Evolutionary conservation across 2,113 vertebrate species (phyloP), one percentile per base, ranked within the genome.

Genomic region (Anolis carolinensis): DNA sequence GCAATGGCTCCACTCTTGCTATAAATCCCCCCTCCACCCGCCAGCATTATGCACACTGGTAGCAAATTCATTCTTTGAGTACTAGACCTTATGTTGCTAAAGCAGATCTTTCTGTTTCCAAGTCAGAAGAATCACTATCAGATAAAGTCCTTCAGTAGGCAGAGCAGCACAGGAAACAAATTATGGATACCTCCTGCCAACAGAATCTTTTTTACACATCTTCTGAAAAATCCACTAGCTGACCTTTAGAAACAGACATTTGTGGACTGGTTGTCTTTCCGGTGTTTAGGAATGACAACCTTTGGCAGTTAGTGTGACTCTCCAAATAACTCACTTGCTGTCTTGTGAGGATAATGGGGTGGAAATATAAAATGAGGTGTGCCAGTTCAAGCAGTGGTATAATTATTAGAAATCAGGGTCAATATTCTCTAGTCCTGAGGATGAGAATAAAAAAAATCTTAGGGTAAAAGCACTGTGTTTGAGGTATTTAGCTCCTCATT

Each of bases 1-100:
- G 86, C 91, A 80, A 80, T 13, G 1, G n/a, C 71, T 90, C 21
- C 65, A 84, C 0, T 80, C 77, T 73, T 80, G 18, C 48, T 48
- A 13, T 30, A 36, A 10, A 86, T 74, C 27, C n/a, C 36, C 63
- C 63, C n/a, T 63, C 44, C 7, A 7, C n/a, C 62, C 39, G 39
- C 39, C 39, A 44, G 39, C 39, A 44, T 63, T 30, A 30, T 75
- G 4, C 74, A 48, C 11, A 39, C 59, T n/a, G 39, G 39, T 62
- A 74, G 7, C 16, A 62, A 73, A 73, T 25, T 83, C 82, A 83
- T 25, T 71, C 52, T 72, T 48, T 83, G 36, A 44, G 16, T 62
- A 30, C 71, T 27, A 63, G 39, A 67, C 39, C 16, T 72, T 72
- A 20, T 72, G 70, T 39, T 6, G n/a, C 25, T 10, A 39, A 63